Conservation (phyloP, 2,888 invertebrate genomes). For the Zygothrica quintamaculata region DNA sequence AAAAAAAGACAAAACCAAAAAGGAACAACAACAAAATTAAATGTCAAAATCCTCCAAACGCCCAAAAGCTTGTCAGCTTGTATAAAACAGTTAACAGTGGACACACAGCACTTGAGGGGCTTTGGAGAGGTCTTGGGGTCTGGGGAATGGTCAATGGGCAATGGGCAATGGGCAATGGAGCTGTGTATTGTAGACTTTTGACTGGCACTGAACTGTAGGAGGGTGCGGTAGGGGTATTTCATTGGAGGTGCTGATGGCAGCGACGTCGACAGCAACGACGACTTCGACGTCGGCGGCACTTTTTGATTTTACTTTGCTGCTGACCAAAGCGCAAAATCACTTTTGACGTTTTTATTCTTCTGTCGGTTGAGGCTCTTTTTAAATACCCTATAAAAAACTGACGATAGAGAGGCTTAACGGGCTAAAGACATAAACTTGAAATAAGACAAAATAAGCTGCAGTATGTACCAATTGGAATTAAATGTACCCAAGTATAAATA, state of each 20-base stretch:
- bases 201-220: slow-evolving; percentile 14
- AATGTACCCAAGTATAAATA: too few relatives aligned
- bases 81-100: slow-evolving; percentile 65
- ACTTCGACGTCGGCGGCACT: slow-evolving; percentile 50
- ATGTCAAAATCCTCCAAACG: slow-evolving; percentile 63
- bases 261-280: slow-evolving; percentile 33
- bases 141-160: not conserved
- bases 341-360: slow-evolving; percentile 82
- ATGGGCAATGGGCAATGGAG: slow-evolving; percentile 6
- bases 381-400: not conserved
- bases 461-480: too few relatives aligned
- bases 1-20: slow-evolving; percentile 11
- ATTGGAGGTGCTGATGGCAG: slow-evolving; percentile 62
- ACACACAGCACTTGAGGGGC: slow-evolving; percentile 12
- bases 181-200: slow-evolving; percentile 9
- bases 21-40: slow-evolving; percentile 40
- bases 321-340: slow-evolving; percentile 78
- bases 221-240: slow-evolving; percentile 2
- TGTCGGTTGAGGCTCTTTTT: slow-evolving; percentile 43
- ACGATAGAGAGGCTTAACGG: not conserved
- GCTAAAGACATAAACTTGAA: not conserved
- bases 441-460: not conserved
- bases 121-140: not conserved
- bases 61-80: slow-evolving; percentile 59
- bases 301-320: slow-evolving; percentile 72